Percentiles rank a stretch among this genome's conserved stretches.
These are phyloP conservation scores for Nylanderia fulva DNA, from an alignment of 1,140 invertebrate species.

Conservation along the genomic window DNA sequence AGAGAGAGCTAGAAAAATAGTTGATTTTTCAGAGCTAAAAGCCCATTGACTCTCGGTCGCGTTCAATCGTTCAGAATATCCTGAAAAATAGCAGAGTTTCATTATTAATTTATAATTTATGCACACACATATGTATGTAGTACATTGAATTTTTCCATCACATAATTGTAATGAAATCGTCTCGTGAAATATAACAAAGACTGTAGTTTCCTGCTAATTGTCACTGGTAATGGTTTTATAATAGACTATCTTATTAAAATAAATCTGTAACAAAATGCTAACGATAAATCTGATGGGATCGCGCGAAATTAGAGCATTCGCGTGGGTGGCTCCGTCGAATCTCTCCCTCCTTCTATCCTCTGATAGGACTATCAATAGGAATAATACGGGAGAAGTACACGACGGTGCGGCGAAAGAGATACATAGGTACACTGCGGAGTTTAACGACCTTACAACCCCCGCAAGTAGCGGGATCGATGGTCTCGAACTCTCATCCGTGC, in stretches of 20 bases:
- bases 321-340: slow-evolving; percentile 49
- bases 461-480: slow-evolving; percentile 73
- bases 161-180: background rate
- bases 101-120: background rate
- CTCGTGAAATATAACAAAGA: slow-evolving; percentile 18
- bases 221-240: background rate
- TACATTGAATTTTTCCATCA: background rate
- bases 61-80: background rate
- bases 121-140: no score
- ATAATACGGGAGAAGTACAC: slow-evolving; percentile 70
- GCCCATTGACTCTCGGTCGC: no score
- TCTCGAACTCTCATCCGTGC: slow-evolving; percentile 68
- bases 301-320: slow-evolving; percentile 67
- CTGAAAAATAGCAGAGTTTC: background rate
- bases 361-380: slow-evolving; percentile 68
- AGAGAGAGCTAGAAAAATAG: background rate
- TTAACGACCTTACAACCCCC: slow-evolving; percentile 74
- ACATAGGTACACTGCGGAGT: slow-evolving; percentile 67
- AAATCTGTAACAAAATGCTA: background rate
- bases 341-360: background rate
- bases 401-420: slow-evolving; percentile 46
- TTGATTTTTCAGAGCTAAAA: background rate
- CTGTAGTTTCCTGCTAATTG: background rate
- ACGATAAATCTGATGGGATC: slow-evolving; percentile 20
- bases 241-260: background rate